Base-by-base conservation (phyloP, 2,113 vertebrate species). In the Chloroceryle aenea region DNA sequence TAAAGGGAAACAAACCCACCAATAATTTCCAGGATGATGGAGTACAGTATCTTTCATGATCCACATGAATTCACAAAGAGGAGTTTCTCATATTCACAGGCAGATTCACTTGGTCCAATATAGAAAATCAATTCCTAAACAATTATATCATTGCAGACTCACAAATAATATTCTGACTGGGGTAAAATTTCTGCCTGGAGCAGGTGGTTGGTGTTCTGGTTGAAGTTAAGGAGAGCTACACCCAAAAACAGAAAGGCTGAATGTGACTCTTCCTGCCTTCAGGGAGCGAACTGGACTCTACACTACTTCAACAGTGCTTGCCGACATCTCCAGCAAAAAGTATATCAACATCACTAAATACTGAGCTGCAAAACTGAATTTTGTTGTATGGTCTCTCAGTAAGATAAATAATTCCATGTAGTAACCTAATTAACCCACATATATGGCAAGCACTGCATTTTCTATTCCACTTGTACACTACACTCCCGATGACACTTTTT, bases 21-120 rank as follows among this genome's bases (percentile, higher is more conserved):
- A 59, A 26, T 1, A 5, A 48, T 74, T 77, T 91, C 20, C n/a
- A 66, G 21, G 21, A 36, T 62, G n/a, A 30, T 6, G 26, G 15
- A 23, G 4, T 34, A 36, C 0, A 1, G 4, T 36, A 32, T 26
- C 20, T 48, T 10, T 78, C 25, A 36, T 3, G 3, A 79, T 10
- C 47, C 29, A 56, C 17, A 40, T 1, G 7, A 76, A 61, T 32
- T 61, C 26, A 27, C 55, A 74, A 20, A 6, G 5, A 50, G 21
- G 19, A 79, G 8, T 27, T 86, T 80, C 20, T 86, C 45, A 36
- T 58, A 50, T 20, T 10, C 36, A 89, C 7, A 63, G 38, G 11
- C 19, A 74, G 23, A 59, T 67, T 55, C 36, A 64, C 77, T 81
- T 42, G 15, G 58, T 42, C 6, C 7, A 22, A 7, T 62, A 40